These are phyloP conservation scores for Stigmatopora argus DNA, from an alignment of 2,113 vertebrate genomes.

Conservation along the genomic window DNA sequence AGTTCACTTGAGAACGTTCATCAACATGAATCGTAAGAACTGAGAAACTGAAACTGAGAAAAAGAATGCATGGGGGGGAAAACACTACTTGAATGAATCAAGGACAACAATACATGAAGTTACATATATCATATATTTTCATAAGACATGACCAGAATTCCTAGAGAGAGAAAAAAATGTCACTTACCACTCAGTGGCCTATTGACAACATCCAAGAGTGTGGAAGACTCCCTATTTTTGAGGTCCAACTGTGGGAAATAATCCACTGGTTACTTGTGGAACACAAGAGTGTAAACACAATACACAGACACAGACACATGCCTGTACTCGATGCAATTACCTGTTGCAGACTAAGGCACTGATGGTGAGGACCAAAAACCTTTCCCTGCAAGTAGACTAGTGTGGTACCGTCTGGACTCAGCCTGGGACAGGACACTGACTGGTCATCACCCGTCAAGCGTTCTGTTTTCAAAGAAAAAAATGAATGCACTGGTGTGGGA, in stretches of 20 bases:
- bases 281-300: not conserved
- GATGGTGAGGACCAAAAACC: slow-evolving; percentile 72
- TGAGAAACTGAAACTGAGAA: not conserved
- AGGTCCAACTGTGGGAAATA: slow-evolving; percentile 62
- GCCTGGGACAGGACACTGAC: slow-evolving; percentile 64
- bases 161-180: not conserved
- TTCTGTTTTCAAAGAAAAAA: slow-evolving; percentile 43
- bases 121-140: not conserved
- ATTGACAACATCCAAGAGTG: slow-evolving; percentile 66
- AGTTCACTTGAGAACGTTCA: not conserved
- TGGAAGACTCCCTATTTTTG: slow-evolving; percentile 47
- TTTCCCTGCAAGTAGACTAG: slow-evolving; percentile 68
- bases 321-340: slow-evolving; percentile 25
- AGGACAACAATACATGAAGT: not conserved
- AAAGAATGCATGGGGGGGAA: not conserved
- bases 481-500: too few relatives aligned
- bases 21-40: not conserved
- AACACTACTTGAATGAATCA: not conserved
- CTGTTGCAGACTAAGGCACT: slow-evolving; percentile 70
- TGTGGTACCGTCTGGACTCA: slow-evolving; percentile 67
- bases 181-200: slow-evolving; percentile 59
- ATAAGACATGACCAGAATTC: not conserved
- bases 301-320: not conserved
- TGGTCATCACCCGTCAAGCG: slow-evolving; percentile 56
- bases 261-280: slow-evolving; percentile 1